Conservation (phyloP, 2,797 vertebrate species). For the Pipistrellus nathusii region DNA sequence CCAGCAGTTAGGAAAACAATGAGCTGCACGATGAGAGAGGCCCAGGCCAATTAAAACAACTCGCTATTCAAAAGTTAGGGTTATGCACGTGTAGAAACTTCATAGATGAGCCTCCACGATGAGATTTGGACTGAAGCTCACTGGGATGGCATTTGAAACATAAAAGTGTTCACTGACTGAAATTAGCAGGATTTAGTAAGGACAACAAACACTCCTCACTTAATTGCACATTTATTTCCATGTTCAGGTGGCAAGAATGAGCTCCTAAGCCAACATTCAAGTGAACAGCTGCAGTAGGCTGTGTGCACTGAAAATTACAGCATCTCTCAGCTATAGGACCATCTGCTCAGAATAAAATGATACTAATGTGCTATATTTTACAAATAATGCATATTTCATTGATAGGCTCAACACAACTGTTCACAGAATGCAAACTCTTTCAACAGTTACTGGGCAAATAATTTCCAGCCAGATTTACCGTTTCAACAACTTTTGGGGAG, state of each 20-base stretch:
- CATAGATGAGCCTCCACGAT: conserved; percentile 44
- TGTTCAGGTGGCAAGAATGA: conserved; percentile 87
- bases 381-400: conserved; percentile 86
- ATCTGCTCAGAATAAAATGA: conserved; percentile 89
- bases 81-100: conserved; percentile 31
- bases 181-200: conserved; percentile 82
- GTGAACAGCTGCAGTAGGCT: conserved; percentile 89
- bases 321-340: conserved; percentile 86
- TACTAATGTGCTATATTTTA: conserved; percentile 87
- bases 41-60: conserved; percentile 73
- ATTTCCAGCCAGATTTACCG: conserved; percentile 82
- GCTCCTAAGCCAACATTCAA: conserved; percentile 88
- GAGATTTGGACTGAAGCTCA: conserved; percentile 65
- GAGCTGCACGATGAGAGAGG: conserved; percentile 51
- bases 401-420: conserved; percentile 85
- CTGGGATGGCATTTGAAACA: conserved; percentile 67
- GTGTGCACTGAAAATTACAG: conserved; percentile 85
- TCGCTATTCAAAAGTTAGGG: conserved; percentile 51
- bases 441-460: conserved; percentile 83
- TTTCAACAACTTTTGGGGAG: conserved; percentile 72
- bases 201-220: conserved; percentile 84
- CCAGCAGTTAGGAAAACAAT: conserved; percentile 68
- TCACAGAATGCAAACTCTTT: conserved; percentile 84
- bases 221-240: conserved; percentile 86
- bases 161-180: conserved; percentile 78